Base-by-base conservation (phyloP, 1,140 invertebrate species). In the Drosophila rhopaloa region DNA sequence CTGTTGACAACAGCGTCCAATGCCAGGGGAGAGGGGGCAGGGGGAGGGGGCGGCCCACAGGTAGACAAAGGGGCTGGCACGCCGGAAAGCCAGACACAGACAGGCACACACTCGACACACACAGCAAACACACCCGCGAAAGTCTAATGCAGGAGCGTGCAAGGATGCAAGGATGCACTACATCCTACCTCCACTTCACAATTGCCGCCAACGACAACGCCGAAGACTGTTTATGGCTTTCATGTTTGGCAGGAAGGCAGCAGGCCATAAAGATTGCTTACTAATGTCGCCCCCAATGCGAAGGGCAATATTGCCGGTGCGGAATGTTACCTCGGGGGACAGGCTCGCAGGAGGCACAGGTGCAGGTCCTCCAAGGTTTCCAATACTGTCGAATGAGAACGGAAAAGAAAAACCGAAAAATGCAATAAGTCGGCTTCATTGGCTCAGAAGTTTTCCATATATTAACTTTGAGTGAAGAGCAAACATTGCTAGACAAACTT, bases 191-290 rank as follows among this genome's bases (percentile, higher is more conserved):
- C 75, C 79, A 48, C 62, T 57, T 73, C 27, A 72, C 61, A 80
- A 76, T 86, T 50, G 37, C 50, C 56, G 78, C 19, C 19, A 19
- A 19, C 60, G 32, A 24, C 43, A 32, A 37, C 14, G 74, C 79
- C 44, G 56, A 58, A 71, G 56, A 62, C 76, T 88, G 84, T 80
- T 88, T 83, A 83, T 88, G 83, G 79, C 83, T 83, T 88, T 77
- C 41, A 61, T 70, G 84, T 88, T 88, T 71, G 76, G 63, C 79
- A 88, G 83, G 75, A 88, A 88, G 70, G 83, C 76, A 81, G 71
- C 83, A 77, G 75, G 80, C 72, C 83, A 79, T 88, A 89, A 88
- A 89, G 79, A 89, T 83, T 73, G 79, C 76, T 61, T 77, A 73
- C 67, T 88, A 83, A 88, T 89, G 83, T 74, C 76, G 29, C 66